Evolutionary conservation across 1,140 invertebrate species (phyloP).

Genomic region (Paracyclopina nana): DNA sequence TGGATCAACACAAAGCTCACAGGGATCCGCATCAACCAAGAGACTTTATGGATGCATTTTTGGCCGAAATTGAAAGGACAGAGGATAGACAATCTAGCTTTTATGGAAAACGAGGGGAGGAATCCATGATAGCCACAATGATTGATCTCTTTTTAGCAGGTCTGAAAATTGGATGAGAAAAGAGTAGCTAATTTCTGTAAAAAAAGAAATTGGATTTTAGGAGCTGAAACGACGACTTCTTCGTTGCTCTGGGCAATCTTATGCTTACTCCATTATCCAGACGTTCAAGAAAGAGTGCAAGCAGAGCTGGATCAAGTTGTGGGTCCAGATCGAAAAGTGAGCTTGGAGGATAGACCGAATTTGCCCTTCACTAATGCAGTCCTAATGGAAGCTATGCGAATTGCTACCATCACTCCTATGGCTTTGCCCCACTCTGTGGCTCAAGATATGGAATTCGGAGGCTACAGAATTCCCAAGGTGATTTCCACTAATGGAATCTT

Average conservation of each 20-base stretch:
- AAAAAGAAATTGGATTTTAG: too few species aligned
- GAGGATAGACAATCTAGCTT: conserved; percentile 18
- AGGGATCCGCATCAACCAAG: conserved; percentile 23
- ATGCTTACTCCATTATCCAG: conserved; percentile 25
- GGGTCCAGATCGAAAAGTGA: conserved; percentile 37
- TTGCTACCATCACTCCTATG: background rate
- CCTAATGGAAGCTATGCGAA: background rate
- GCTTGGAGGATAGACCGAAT: conserved; percentile 45
- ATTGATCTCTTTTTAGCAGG: conserved; percentile 23
- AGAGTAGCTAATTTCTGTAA: too few species aligned
- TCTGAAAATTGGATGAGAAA: too few species aligned
- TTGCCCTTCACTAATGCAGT: background rate
- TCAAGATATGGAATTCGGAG: background rate
- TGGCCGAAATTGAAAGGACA: conserved; percentile 26
- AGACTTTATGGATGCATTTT: conserved; percentile 32
- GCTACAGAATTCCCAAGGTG: conserved; percentile 12
- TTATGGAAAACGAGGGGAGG: background rate
- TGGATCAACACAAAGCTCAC: background rate
- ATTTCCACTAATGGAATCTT: too few species aligned
- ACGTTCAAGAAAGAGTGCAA: conserved; percentile 26
- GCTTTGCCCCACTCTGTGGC: conserved; percentile 4
- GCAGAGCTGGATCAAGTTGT: conserved; percentile 27
- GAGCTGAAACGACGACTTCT: conserved; percentile 32
- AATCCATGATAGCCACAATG: background rate
- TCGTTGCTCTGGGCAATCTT: conserved; percentile 27